A percentile compares a stretch with the other conserved stretches of the same genome.
These are phyloP conservation scores for Cheilosia pagana DNA, from an alignment of 2,888 invertebrate species.

Conservation along the genomic window DNA sequence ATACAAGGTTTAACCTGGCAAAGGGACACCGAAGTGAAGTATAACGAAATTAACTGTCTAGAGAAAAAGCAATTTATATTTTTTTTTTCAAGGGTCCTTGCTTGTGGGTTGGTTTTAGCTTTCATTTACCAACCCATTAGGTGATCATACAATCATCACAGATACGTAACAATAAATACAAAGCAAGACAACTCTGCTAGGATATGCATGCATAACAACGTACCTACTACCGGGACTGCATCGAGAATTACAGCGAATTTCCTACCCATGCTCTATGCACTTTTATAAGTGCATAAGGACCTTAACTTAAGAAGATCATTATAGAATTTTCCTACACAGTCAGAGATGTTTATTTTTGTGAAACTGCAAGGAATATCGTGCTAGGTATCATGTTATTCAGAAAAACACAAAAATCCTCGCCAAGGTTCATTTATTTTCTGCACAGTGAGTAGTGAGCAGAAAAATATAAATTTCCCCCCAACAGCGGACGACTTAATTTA, in stretches of 20 bases:
- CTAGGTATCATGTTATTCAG: conserved; percentile 7
- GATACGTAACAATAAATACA: too few species aligned
- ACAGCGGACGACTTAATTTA: conserved; percentile 34
- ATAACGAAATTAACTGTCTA: too few species aligned
- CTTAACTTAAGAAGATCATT: conserved; percentile 42
- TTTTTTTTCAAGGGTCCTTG: not conserved
- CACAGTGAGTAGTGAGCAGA: conserved; percentile 7
- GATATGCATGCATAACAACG: too few species aligned
- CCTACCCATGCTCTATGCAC: not conserved
- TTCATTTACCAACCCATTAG: not conserved
- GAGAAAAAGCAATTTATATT: too few species aligned
- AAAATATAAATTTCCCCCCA: conserved; percentile 31
- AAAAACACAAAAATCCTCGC: not conserved
- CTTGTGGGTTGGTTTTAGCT: not conserved
- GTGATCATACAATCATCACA: conserved; percentile 3
- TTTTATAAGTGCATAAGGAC: conserved; percentile 36
- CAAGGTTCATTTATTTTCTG: not conserved
- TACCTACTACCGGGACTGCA: conserved; percentile 22
- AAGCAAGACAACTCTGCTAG: too few species aligned
- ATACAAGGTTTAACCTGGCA: not conserved
- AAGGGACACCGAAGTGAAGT: not conserved
- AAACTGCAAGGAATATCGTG: conserved; percentile 16
- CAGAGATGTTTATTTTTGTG: conserved; percentile 9
- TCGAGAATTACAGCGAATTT: not conserved
- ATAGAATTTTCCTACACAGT: conserved; percentile 28